phyloP scores from a whole-genome alignment of 2,797 vertebrate species.

The Peromyscus aztecus region DNA sequence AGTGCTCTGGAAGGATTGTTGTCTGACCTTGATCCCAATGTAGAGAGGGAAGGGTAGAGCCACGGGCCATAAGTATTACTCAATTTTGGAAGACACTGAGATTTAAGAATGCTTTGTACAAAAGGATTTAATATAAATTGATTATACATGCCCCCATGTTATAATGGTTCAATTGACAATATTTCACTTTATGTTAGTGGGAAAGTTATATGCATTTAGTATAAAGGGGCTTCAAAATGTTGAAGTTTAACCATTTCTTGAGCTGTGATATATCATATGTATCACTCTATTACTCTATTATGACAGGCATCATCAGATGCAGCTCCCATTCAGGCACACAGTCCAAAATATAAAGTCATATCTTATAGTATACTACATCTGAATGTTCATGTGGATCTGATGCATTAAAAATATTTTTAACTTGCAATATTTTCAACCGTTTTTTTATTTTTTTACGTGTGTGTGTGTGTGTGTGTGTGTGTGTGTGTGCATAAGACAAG shows the following conservation, averaged over 20 bases:
- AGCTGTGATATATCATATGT: neutral
- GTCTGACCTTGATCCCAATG: neutral
- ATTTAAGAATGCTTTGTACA: neutral
- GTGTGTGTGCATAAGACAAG: neutral
- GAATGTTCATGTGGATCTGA: neutral
- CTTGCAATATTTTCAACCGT: neutral
- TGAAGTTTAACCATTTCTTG: neutral
- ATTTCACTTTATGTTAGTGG: neutral
- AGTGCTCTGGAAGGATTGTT: rapidly evolving
- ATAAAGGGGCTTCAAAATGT: neutral
- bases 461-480: neutral
- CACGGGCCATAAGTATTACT: neutral
- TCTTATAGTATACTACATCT: neutral
- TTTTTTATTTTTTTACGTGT: neutral
- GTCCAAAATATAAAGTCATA: neutral
- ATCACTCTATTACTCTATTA: neutral
- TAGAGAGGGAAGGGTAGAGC: neutral
- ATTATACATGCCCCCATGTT: neutral
- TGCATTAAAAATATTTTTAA: neutral
- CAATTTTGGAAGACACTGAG: neutral
- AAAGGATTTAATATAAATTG: neutral
- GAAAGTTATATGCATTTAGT: neutral
- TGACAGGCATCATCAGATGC: neutral
- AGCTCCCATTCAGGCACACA: neutral
- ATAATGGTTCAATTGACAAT: neutral